Evolutionary conservation across 2,888 invertebrate genomes (phyloP), one percentile per base, ranked within the genome.

Genomic region (Mythimna albipuncta): DNA sequence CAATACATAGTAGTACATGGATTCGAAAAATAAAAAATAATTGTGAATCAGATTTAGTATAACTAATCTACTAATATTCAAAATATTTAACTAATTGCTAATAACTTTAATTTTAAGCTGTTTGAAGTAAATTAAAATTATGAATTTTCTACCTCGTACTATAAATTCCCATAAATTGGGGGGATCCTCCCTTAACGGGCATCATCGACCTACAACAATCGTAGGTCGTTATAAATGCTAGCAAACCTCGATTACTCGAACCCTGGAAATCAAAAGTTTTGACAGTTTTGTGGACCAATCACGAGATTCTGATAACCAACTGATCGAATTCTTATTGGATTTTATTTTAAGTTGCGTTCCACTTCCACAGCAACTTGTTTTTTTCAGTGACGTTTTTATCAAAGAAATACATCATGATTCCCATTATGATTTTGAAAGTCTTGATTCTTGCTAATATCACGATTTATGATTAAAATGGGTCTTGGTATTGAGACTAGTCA

Each of bases 241-340:
- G 7, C 0, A 32, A 74, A 41, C 64, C 41, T 65, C 26, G 13
- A 26, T 0, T 44, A 11, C 0, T 5, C 26, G 19, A 38, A 35
- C 32, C 9, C 68, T 79, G 80, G 66, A 82, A 68, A 61, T 59
- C 71, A 32, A 10, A 55, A 41, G 0, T 62, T 62, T 71, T 86
- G 86, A 84, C 86, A 86, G 73, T 0, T 47, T 41, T 26, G 26
- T 7, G 4, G 50, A 21, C 87, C 83, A 85, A 87, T 87, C 74
- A 62, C n/a, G 21, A 64, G 5, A 19, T 2, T 9, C 5, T 9
- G 16, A 7, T 7, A 32, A 54, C n/a, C 13, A 61, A 32, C 19
- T 16, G 47, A 21, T 3, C 6, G 1, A 13, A 32, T 52, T 58
- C 58, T 2, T 67, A 47, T 26, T 70, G 47, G 70, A n/a, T 47